These are phyloP conservation scores for Melanotaenia trifasciata DNA, from an alignment of 2,797 vertebrate genomes.

Conservation along the genomic window DNA sequence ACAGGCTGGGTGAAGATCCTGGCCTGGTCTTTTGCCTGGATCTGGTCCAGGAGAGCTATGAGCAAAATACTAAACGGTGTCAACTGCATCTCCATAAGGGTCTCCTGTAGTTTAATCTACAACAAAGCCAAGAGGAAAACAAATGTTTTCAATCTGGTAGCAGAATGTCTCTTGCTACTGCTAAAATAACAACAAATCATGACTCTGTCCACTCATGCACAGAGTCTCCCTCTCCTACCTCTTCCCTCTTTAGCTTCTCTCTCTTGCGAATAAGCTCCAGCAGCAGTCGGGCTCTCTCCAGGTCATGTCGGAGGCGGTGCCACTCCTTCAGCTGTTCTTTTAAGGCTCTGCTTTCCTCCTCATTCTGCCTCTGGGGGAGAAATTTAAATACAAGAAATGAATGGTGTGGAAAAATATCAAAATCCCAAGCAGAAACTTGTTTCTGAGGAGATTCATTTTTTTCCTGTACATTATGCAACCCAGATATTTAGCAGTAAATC, in stretches of 20 bases:
- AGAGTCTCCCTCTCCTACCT: slow-evolving; percentile 79
- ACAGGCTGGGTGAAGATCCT: slow-evolving; percentile 95
- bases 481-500: too few relatives aligned
- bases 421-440: neutral
- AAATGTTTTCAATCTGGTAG: neutral
- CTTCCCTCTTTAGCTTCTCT: slow-evolving; percentile 97
- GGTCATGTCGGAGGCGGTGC: slow-evolving; percentile 95
- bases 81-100: slow-evolving; percentile 91
- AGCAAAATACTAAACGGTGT: slow-evolving; percentile 93
- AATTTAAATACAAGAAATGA: slow-evolving; percentile 5
- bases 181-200: neutral
- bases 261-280: slow-evolving; percentile 96
- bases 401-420: neutral
- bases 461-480: neutral
- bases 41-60: slow-evolving; percentile 90
- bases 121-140: slow-evolving; percentile 15
- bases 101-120: slow-evolving; percentile 94
- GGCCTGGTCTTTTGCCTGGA: slow-evolving; percentile 94
- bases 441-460: neutral
- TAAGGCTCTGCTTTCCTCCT: slow-evolving; percentile 92
- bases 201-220: neutral
- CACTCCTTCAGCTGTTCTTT: slow-evolving; percentile 96
- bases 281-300: slow-evolving; percentile 93
- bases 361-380: slow-evolving; percentile 86
- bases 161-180: neutral